Evolutionary conservation across 2,113 vertebrate species (phyloP).

Genomic region (Burhinus oedicnemus): DNA sequence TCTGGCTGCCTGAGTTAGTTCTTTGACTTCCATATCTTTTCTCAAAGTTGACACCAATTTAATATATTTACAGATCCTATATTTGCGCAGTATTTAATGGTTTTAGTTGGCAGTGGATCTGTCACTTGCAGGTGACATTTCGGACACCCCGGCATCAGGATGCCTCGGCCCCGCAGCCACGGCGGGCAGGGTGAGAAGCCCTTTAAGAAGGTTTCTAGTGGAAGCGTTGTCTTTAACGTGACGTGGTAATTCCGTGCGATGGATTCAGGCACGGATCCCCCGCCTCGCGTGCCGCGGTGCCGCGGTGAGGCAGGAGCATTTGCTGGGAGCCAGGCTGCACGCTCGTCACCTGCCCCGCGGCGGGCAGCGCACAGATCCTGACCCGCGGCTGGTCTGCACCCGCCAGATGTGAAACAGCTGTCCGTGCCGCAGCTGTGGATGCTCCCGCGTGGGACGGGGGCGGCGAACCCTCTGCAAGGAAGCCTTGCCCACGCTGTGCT

Average conservation of each 20-base stretch:
- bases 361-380: background rate
- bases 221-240: background rate
- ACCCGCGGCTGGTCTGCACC: rapidly evolving
- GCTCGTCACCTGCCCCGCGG: no score
- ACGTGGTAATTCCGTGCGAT: rapidly evolving
- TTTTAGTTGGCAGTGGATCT: background rate
- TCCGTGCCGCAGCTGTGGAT: background rate
- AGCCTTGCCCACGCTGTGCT: rapidly evolving
- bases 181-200: rapidly evolving
- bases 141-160: rapidly evolving
- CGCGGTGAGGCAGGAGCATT: rapidly evolving
- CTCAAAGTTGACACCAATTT: rapidly evolving
- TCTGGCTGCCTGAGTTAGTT: background rate
- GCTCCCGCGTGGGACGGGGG: rapidly evolving
- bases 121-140: rapidly evolving
- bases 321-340: background rate
- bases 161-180: no score
- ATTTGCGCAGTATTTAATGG: rapidly evolving
- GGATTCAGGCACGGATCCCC: background rate
- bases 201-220: background rate
- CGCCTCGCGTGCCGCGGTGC: rapidly evolving
- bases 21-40: background rate
- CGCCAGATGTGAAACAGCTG: rapidly evolving
- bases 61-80: rapidly evolving
- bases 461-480: background rate